Evolutionary conservation across 2,797 vertebrate species (phyloP).

Genomic region (Semaprochilodus insignis): DNA sequence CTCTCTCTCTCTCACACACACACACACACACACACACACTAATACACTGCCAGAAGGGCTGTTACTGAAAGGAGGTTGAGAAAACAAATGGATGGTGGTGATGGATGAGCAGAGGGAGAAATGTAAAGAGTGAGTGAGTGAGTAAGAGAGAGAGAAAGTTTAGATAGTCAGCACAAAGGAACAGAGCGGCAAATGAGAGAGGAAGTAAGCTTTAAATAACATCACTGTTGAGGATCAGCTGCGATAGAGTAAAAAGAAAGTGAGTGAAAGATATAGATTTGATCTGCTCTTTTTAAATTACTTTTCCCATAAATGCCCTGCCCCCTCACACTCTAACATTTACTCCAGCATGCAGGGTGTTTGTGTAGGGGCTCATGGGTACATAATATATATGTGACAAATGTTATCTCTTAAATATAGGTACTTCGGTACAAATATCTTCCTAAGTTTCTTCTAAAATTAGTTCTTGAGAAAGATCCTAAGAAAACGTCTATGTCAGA

Average conservation of each 20-base stretch:
- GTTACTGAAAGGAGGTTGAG: conserved; percentile 59
- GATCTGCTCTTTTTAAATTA: neutral
- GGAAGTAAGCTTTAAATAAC: conserved; percentile 40
- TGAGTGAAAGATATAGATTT: neutral
- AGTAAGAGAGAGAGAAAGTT: conserved; percentile 12
- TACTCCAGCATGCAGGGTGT: neutral
- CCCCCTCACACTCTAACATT: neutral
- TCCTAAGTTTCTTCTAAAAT: too few species aligned
- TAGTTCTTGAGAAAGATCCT: too few species aligned
- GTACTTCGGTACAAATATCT: too few species aligned
- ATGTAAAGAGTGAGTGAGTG: conserved; percentile 9
- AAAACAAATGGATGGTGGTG: conserved; percentile 57
- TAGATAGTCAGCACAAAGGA: conserved; percentile 37
- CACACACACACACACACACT: too few species aligned
- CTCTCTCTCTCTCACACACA: neutral
- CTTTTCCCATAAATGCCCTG: neutral
- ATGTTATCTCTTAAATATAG: too few species aligned
- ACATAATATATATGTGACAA: too few species aligned
- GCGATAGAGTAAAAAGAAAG: neutral
- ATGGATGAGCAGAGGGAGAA: conserved; percentile 35
- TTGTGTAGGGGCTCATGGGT: neutral
- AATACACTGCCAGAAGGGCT: conserved; percentile 5
- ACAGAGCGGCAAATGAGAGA: neutral
- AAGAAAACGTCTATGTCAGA: too few species aligned
- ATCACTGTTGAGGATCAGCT: conserved; percentile 22